Conservation (phyloP, 2,113 vertebrate species). For the Tachysurus fulvidraco region DNA sequence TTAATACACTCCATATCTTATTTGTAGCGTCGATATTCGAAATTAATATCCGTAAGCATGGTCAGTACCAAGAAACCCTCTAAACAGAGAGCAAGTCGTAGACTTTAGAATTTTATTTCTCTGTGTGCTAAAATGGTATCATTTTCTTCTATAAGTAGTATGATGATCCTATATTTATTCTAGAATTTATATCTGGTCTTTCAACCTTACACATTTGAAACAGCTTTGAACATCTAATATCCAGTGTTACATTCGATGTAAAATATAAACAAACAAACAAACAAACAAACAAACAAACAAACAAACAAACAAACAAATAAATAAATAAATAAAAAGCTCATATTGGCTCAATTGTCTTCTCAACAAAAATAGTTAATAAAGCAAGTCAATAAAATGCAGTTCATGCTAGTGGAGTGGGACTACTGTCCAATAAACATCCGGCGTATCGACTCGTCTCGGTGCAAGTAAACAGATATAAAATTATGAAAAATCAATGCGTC, state of each 20-base stretch:
- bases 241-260: neutral
- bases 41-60: neutral
- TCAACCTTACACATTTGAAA: neutral
- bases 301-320: too few relatives aligned
- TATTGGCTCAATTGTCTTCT: neutral
- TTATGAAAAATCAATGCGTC: slow-evolving; percentile 11
- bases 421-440: slow-evolving; percentile 19
- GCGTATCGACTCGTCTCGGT: slow-evolving; percentile 9
- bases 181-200: neutral
- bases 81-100: neutral
- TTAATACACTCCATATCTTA: neutral
- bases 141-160: neutral
- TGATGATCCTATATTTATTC: neutral
- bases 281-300: too few relatives aligned
- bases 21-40: neutral
- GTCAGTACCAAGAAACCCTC: neutral
- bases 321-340: neutral
- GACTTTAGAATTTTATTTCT: neutral
- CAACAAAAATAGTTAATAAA: slow-evolving; percentile 8
- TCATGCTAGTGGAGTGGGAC: neutral
- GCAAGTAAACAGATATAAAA: slow-evolving; percentile 17
- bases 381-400: neutral
- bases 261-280: too few relatives aligned
- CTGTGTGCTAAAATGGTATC: neutral
- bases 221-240: neutral